A percentile compares a stretch with the other conserved stretches of the same genome.
Conservation (phyloP, 2,797 vertebrate genomes). For the Acrocephalus scirpaceus region DNA sequence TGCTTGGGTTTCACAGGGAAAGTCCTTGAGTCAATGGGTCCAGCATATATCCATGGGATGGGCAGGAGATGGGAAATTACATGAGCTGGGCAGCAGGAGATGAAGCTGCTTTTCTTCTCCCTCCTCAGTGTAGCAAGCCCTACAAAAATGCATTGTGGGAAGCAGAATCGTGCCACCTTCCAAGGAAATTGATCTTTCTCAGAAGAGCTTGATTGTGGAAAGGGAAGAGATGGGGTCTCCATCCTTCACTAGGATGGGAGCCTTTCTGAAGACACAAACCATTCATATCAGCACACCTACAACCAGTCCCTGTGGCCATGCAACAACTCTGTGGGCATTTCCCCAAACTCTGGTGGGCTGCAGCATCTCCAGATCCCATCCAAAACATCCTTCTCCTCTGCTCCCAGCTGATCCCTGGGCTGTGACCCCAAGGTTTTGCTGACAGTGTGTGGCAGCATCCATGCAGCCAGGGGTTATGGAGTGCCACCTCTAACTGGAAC, state of each 20-base stretch:
- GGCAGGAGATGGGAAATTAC: background rate
- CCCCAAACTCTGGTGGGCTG: background rate
- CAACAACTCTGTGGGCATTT: background rate
- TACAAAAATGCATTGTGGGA: background rate
- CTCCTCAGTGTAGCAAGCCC: background rate
- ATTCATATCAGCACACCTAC: accelerated
- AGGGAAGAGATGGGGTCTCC: background rate
- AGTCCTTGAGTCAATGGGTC: background rate
- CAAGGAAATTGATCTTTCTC: background rate
- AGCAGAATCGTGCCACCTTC: background rate
- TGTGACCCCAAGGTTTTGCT: background rate
- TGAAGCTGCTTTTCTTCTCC: background rate
- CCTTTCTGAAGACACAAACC: background rate
- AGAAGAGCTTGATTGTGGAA: background rate
- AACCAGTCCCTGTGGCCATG: accelerated
- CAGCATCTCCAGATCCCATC: background rate
- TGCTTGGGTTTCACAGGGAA: background rate
- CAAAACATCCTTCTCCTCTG: background rate
- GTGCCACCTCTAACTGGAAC: background rate
- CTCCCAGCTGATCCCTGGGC: background rate
- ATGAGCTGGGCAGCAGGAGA: background rate
- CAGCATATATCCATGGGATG: background rate
- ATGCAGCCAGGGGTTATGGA: accelerated
- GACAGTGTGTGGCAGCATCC: accelerated
- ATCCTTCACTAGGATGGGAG: background rate